Conservation (phyloP, 2,797 vertebrate genomes). For the Characodon lateralis region DNA sequence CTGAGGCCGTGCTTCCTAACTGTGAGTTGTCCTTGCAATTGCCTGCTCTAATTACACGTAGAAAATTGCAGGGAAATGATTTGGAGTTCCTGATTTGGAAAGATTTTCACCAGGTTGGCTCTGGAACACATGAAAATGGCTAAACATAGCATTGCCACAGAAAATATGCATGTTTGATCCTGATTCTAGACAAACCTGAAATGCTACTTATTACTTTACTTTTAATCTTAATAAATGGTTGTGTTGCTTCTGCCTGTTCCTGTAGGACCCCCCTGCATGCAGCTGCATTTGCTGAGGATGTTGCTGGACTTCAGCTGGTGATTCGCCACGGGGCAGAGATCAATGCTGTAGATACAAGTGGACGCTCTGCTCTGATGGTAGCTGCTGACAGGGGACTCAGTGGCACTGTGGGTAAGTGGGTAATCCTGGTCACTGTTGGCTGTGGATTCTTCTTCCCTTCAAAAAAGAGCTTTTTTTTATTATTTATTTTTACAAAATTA, state of each 20-base stretch:
- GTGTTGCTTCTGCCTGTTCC: conserved; percentile 7
- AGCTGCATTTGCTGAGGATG: conserved; percentile 92
- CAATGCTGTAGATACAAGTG: conserved; percentile 87
- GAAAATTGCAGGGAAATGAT: too few species aligned
- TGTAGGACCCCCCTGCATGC: conserved; percentile 94
- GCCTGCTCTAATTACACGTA: too few species aligned
- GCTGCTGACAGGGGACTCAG: conserved; percentile 94
- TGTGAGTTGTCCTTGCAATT: too few species aligned
- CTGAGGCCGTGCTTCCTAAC: too few species aligned
- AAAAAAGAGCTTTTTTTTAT: neutral
- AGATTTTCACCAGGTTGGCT: neutral
- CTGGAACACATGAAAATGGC: neutral
- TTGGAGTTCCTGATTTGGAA: neutral
- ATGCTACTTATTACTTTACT: conserved; percentile 14
- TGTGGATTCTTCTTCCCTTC: neutral
- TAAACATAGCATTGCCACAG: neutral
- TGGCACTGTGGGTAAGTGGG: conserved; percentile 87
- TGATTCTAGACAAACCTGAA: neutral
- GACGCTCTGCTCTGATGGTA: conserved; percentile 92
- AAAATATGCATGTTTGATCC: neutral
- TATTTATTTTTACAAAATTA: neutral
- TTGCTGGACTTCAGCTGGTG: conserved; percentile 91
- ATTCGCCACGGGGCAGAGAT: conserved; percentile 91
- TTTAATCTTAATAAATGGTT: neutral
- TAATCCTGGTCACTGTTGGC: neutral